Evolutionary conservation across 2,888 invertebrate genomes (phyloP), one percentile per base, ranked within the genome.

Genomic region (Drosophila atripex): DNA sequence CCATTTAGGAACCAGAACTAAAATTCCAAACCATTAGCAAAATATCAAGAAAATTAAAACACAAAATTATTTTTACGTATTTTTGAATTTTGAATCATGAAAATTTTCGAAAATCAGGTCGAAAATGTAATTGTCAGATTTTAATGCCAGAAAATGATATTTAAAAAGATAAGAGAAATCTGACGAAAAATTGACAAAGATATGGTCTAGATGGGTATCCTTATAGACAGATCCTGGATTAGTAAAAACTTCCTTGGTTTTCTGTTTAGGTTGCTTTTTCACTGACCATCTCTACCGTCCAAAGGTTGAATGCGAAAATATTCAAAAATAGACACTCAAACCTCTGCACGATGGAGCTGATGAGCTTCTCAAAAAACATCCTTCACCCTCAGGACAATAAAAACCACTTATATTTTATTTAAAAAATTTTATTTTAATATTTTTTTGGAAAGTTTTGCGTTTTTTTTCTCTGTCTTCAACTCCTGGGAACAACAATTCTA

Each of bases 331-430:
- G 72, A 83, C 88, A 88, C 86, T 88, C 89, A 80, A 85, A 85
- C 77, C 76, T 73, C 54, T 75, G 88, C 89, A 88, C 89, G 89
- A 89, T 87, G 73, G 75, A 74, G 73, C 52, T 83, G 58, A 71
- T 76, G 52, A 77, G 78, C 73, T 61, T 18, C 5, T 4, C 28
- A 58, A 21, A 39, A 41, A 12, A 3, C 8, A 18, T 52, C 3
- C 18, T 35, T 8, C 9, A 11, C 25, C 23, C 30, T 6, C 23
- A 8, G 21, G 3, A 41, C 6, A 45, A 28, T 52, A 14, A 3
- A 6, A 23, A 5, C 6, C 6, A 55, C 35, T 16, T 21, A n/a
- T 73, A 71, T 74, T 63, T 25, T 57, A 65, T 41, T 39, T 68
- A 71, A 7, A 35, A 35, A 35, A n/a, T 35, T 66, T 70, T 61